A percentile compares a stretch with the other conserved stretches of the same genome.
Evolutionary conservation across 2,113 vertebrate species (phyloP).

Genomic region (Prunella himalayana): DNA sequence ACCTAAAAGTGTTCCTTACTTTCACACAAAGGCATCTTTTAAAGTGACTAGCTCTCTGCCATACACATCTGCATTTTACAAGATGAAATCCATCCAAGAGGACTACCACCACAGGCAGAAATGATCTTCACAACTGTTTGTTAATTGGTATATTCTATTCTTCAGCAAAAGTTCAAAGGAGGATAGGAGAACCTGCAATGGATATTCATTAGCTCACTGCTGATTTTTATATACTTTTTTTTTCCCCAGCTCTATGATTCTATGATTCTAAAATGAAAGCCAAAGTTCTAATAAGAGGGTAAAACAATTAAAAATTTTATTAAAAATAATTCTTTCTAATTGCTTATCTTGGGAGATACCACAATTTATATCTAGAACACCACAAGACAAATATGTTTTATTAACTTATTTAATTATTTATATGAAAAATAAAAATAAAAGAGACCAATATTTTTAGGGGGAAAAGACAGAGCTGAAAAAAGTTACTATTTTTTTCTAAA

Average conservation of each 20-base stretch:
- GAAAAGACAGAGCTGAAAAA: neutral
- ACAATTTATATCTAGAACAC: neutral
- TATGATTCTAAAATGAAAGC: neutral
- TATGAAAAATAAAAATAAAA: neutral
- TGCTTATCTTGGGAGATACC: neutral
- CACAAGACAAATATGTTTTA: neutral
- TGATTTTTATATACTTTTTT: neutral
- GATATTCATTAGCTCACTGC: neutral
- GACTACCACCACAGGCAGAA: neutral
- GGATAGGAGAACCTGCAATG: neutral
- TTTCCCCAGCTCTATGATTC: neutral
- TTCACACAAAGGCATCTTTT: neutral
- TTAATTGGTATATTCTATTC: neutral
- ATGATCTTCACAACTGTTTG: neutral
- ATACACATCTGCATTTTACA: neutral
- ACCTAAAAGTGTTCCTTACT: neutral
- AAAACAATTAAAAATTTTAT: neutral
- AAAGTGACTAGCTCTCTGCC: neutral
- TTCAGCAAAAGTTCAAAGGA: neutral
- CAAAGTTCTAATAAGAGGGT: neutral
- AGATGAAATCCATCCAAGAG: neutral
- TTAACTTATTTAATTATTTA: neutral
- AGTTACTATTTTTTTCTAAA: neutral
- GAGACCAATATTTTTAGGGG: fast-evolving
- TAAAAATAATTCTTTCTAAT: neutral